Evolutionary conservation across 2,888 invertebrate genomes (phyloP).

Genomic region (Resseliella maxima): DNA sequence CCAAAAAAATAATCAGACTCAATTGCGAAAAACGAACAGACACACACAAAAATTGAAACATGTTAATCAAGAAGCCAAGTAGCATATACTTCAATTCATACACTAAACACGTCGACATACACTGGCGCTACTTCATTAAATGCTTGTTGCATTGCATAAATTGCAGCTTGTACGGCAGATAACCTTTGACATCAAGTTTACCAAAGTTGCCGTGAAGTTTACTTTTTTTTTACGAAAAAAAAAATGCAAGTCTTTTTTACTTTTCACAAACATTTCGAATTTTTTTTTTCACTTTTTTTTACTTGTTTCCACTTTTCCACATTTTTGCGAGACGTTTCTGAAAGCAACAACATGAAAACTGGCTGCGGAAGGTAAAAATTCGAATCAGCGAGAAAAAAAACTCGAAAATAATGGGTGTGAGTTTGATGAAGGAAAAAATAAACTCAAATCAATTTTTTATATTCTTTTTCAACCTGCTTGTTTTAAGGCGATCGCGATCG

Average conservation of each 20-base stretch:
- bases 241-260: background rate
- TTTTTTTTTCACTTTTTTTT: no score
- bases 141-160: conserved; percentile 53
- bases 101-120: background rate
- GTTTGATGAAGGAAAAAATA: no score
- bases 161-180: conserved; percentile 10
- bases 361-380: no score
- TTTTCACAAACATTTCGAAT: background rate
- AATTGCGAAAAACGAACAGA: background rate
- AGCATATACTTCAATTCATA: background rate
- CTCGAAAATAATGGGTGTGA: no score
- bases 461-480: no score
- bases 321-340: no score
- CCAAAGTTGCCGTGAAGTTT: background rate
- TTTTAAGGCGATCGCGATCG: no score
- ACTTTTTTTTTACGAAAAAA: no score
- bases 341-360: no score
- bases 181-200: conserved; percentile 15
- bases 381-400: no score
- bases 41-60: background rate
- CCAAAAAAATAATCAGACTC: background rate
- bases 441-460: no score
- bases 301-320: no score
- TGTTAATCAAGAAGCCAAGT: conserved; percentile 19
- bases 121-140: conserved; percentile 54